Percentiles rank a stretch among this genome's conserved stretches.
These are phyloP conservation scores for Crambe crambe DNA, from an alignment of 37 sponge, comb jelly and placozoan genomes.

Conservation along the genomic window DNA sequence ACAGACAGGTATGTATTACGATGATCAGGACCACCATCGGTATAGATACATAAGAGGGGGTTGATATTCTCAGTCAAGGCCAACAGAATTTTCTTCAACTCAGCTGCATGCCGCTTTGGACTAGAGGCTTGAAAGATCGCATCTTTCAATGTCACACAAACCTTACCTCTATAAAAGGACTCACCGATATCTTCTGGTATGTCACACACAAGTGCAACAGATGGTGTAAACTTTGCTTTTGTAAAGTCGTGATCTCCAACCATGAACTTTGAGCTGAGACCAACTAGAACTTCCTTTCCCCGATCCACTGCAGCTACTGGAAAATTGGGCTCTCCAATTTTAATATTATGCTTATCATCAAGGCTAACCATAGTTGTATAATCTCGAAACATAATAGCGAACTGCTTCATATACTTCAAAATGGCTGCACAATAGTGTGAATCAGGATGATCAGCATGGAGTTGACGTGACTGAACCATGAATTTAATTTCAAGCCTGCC, in stretches of 20 bases:
- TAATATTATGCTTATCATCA: slow-evolving; percentile 36
- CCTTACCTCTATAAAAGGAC: slow-evolving; percentile 40
- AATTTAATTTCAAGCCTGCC: slow-evolving; percentile 32
- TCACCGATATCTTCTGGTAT: slow-evolving; percentile 24
- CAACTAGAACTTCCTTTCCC: slow-evolving; percentile 25
- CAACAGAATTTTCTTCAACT: slow-evolving; percentile 6
- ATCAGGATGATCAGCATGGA: slow-evolving; percentile 16
- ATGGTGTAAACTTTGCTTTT: slow-evolving; percentile 12
- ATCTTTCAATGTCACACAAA: slow-evolving; percentile 34
- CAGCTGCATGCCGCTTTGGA: slow-evolving; percentile 28
- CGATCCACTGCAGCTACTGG: slow-evolving; percentile 60
- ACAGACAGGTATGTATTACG: slow-evolving; percentile 37
- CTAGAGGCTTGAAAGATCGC: slow-evolving; percentile 36
- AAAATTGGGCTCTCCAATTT: slow-evolving; percentile 22
- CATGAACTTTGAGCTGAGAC: not conserved
- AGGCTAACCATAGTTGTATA: slow-evolving; percentile 21
- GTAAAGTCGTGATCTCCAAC: slow-evolving; percentile 52
- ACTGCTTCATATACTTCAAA: slow-evolving; percentile 34
- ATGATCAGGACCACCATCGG: slow-evolving; percentile 65
- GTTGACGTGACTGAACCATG: slow-evolving; percentile 37
- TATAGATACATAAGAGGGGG: slow-evolving; percentile 43
- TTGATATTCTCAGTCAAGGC: too few relatives aligned
- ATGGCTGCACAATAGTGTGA: slow-evolving; percentile 41
- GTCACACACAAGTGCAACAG: slow-evolving; percentile 16
- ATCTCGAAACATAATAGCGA: slow-evolving; percentile 26